Evolutionary conservation across 2,888 invertebrate genomes (phyloP).

Genomic region (Nomada ferruginata): DNA sequence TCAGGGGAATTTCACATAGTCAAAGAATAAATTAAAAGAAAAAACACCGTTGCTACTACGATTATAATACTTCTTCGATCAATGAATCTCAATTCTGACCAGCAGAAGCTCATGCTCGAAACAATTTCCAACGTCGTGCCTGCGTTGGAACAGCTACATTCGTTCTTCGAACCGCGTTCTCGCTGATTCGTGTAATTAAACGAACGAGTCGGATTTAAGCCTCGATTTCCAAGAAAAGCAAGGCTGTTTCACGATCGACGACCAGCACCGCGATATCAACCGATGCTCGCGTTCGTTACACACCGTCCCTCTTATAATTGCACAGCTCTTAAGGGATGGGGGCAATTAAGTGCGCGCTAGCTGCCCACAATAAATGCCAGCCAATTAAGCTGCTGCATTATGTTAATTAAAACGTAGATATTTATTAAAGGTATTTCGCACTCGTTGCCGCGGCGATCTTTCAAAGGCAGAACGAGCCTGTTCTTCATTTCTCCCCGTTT

Average conservation of each 20-base stretch:
- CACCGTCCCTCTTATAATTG: constrained; percentile 63
- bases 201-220: constrained; percentile 49
- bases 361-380: constrained; percentile 69
- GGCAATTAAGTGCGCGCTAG: constrained; percentile 63
- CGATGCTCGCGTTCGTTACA: constrained; percentile 50
- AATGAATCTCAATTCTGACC: constrained; percentile 12
- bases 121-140: neutral
- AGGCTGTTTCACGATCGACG: constrained; percentile 50
- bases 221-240: constrained; percentile 19
- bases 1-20: too few species aligned
- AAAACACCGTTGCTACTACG: too few species aligned
- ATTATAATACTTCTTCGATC: neutral
- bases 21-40: too few species aligned
- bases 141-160: constrained; percentile 12
- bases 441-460: constrained; percentile 58
- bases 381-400: constrained; percentile 74
- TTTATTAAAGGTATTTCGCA: constrained; percentile 68
- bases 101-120: neutral
- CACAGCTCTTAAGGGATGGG: neutral
- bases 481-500: constrained; percentile 22
- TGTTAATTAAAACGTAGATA: constrained; percentile 78
- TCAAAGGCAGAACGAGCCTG: constrained; percentile 49
- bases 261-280: constrained; percentile 48
- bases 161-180: constrained; percentile 7
- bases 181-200: constrained; percentile 44